These are phyloP conservation scores for Tragelaphus scriptus DNA, from an alignment of 2,113 vertebrate genomes.

Conservation along the genomic window DNA sequence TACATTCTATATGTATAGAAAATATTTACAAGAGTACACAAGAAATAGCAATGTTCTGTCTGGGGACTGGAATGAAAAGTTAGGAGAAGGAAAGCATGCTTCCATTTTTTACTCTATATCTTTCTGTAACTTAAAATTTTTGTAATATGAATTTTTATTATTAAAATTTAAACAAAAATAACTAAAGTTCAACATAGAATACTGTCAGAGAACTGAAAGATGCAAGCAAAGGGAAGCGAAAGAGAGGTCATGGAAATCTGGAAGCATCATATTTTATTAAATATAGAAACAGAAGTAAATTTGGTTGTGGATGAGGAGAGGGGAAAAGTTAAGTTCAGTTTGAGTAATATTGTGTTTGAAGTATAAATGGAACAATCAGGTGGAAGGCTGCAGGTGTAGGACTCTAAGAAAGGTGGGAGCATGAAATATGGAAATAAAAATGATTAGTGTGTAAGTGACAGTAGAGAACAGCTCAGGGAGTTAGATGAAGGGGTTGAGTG, in stretches of 20 bases:
- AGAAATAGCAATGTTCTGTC: background rate
- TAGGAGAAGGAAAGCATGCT: background rate
- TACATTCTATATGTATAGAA: background rate
- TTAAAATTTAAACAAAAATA: background rate
- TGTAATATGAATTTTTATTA: background rate
- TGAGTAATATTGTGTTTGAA: background rate
- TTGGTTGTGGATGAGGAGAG: background rate
- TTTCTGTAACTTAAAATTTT: background rate
- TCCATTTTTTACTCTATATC: background rate
- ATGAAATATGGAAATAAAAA: background rate
- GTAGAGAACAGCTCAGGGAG: background rate
- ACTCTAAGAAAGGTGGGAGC: background rate
- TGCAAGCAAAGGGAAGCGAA: background rate
- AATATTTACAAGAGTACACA: background rate
- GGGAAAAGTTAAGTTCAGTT: background rate
- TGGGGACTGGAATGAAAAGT: background rate
- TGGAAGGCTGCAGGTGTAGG: background rate
- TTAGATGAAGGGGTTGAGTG: background rate
- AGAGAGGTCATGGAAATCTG: background rate
- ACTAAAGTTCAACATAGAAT: background rate
- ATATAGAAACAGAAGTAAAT: background rate
- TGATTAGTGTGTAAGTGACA: background rate
- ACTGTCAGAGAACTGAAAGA: background rate
- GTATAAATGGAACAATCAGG: background rate
- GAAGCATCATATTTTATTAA: background rate